phyloP scores from a whole-genome alignment of 2,888 invertebrate genomes.

The Caenorhabditis sp. region DNA sequence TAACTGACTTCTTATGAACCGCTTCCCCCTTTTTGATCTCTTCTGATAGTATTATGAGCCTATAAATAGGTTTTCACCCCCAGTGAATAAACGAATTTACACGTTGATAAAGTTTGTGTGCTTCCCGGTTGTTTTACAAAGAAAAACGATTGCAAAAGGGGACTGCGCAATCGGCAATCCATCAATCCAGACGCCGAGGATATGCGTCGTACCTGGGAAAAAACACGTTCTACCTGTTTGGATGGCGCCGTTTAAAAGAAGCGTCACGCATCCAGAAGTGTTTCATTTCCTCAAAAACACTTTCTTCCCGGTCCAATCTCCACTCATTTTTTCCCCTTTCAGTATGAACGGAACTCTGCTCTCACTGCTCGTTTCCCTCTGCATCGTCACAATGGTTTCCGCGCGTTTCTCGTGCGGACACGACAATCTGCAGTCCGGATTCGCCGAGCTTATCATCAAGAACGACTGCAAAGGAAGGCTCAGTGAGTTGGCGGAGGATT shows the following conservation, averaged over 20 bases:
- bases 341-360: slow-evolving; percentile 41
- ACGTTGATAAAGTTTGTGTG: too few relatives aligned
- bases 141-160: slow-evolving; percentile 1
- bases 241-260: slow-evolving; percentile 16
- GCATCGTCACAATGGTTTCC: slow-evolving; percentile 30
- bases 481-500: slow-evolving; percentile 39
- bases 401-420: slow-evolving; percentile 55
- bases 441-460: slow-evolving; percentile 51
- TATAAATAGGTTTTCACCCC: background rate
- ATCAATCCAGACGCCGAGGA: slow-evolving; percentile 10
- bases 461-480: slow-evolving; percentile 58
- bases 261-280: slow-evolving; percentile 16
- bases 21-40: background rate
- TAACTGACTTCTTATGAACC: slow-evolving; percentile 16
- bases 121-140: too few relatives aligned
- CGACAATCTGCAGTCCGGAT: slow-evolving; percentile 36
- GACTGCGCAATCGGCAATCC: slow-evolving; percentile 38
- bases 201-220: background rate
- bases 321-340: background rate
- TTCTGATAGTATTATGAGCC: slow-evolving; percentile 2
- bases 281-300: slow-evolving; percentile 15
- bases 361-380: slow-evolving; percentile 26
- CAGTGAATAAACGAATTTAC: background rate
- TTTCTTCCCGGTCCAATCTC: too few relatives aligned
- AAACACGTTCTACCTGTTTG: slow-evolving; percentile 53